Conservation (phyloP, 2,113 vertebrate genomes). For the Etheostoma spectabile region DNA sequence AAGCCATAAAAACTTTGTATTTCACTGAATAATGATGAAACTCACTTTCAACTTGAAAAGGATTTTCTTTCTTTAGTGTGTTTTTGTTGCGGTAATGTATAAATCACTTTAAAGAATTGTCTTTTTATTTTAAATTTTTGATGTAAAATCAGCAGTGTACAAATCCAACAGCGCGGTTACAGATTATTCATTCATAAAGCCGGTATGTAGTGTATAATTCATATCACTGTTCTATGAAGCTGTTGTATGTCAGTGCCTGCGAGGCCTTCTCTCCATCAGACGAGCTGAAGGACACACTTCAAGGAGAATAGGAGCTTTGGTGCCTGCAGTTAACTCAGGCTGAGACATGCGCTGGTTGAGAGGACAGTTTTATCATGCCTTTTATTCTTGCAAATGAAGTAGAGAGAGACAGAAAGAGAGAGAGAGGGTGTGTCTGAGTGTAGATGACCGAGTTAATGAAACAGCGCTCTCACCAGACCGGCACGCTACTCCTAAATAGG, state of each 20-base stretch:
- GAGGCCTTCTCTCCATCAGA: background rate
- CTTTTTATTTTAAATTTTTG: background rate
- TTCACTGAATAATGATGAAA: conserved; percentile 10
- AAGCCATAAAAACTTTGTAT: conserved; percentile 12
- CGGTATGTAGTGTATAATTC: conserved; percentile 28
- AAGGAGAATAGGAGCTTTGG: background rate
- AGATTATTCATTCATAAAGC: conserved; percentile 7
- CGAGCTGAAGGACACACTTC: conserved; percentile 6
- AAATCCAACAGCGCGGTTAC: background rate
- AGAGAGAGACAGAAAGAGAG: background rate
- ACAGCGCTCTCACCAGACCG: conserved; percentile 7
- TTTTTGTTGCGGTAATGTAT: background rate
- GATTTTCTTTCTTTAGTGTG: background rate
- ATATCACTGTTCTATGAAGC: conserved; percentile 8
- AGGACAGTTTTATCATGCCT: conserved; percentile 38
- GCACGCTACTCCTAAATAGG: conserved; percentile 68
- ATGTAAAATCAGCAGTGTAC: conserved; percentile 20
- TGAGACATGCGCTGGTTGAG: conserved; percentile 16
- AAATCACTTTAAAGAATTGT: conserved; percentile 17
- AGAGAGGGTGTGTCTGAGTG: conserved; percentile 31
- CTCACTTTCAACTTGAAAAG: conserved; percentile 12
- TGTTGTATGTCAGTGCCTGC: conserved; percentile 15
- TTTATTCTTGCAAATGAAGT: conserved; percentile 30
- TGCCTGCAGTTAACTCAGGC: conserved; percentile 35
- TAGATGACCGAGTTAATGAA: conserved; percentile 39